Percentiles rank a stretch among this genome's conserved stretches.
phyloP scores from a whole-genome alignment of 1,140 invertebrate genomes.

The Gryon sp. region DNA sequence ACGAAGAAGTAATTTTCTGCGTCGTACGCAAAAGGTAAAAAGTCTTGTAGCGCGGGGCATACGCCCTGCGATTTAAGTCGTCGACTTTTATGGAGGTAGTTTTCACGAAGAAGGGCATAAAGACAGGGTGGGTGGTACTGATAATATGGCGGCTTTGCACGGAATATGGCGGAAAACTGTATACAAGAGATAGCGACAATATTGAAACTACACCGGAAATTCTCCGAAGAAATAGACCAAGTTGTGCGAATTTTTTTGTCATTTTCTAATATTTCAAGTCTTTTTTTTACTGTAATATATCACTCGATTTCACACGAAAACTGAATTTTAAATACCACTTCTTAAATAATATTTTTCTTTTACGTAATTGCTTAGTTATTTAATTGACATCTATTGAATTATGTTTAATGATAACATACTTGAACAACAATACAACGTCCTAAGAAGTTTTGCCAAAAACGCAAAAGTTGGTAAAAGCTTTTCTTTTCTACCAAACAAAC shows the following conservation, averaged over 20 bases:
- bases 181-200: constrained; percentile 77
- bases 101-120: constrained; percentile 74
- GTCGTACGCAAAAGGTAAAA: constrained; percentile 58
- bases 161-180: constrained; percentile 77
- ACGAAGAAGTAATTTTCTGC: constrained; percentile 63
- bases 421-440: not conserved
- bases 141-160: constrained; percentile 75
- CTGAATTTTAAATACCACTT: no score
- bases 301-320: no score
- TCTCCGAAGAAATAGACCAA: constrained; percentile 37
- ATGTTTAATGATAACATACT: no score
- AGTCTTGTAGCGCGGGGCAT: constrained; percentile 67
- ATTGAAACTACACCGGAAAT: constrained; percentile 66
- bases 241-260: constrained; percentile 39
- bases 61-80: constrained; percentile 76
- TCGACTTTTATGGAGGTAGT: constrained; percentile 77
- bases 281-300: no score
- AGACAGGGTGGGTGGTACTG: constrained; percentile 69
- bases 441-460: constrained; percentile 19
- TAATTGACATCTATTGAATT: no score
- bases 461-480: constrained; percentile 17
- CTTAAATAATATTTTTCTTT: no score
- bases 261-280: constrained; percentile 6
- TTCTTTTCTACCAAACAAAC: constrained; percentile 33
- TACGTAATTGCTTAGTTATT: no score